Conservation (phyloP, 92 coral and sea anemone species). For the Micromussa lordhowensis region DNA sequence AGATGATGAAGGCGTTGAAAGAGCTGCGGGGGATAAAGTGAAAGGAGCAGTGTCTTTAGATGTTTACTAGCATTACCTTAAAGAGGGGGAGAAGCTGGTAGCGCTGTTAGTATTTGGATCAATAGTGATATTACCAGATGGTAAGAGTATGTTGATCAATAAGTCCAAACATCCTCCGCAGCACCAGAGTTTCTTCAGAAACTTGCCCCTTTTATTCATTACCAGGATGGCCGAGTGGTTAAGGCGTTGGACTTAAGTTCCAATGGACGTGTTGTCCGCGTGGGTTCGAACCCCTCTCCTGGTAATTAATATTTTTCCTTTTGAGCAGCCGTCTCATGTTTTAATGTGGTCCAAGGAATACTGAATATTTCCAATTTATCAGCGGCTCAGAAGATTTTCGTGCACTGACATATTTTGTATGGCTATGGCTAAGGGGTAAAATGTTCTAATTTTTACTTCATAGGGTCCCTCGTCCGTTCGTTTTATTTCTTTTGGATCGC, state of each 20-base stretch:
- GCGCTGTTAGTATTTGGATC: background rate
- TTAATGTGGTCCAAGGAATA: too few species aligned
- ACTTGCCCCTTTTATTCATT: too few species aligned
- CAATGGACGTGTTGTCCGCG: slow-evolving; percentile 96
- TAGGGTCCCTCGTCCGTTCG: background rate
- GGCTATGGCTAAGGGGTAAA: too few species aligned
- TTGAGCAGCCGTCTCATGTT: too few species aligned
- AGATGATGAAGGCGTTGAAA: background rate
- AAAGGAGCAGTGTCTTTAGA: background rate
- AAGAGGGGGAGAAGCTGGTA: background rate
- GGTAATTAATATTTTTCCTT: too few species aligned
- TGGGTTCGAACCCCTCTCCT: slow-evolving; percentile 92
- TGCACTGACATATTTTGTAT: too few species aligned
- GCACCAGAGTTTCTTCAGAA: too few species aligned
- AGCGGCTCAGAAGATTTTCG: too few species aligned
- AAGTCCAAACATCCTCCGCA: background rate
- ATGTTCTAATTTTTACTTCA: too few species aligned
- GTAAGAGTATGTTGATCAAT: background rate
- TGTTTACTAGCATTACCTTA: background rate
- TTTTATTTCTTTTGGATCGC: background rate
- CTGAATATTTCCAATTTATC: too few species aligned
- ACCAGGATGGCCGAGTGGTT: slow-evolving; percentile 99
- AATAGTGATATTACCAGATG: background rate
- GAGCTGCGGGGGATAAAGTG: background rate
- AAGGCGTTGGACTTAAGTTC: slow-evolving; percentile 99